Conservation (phyloP, 2,888 invertebrate species). For the Aromia moschata region DNA sequence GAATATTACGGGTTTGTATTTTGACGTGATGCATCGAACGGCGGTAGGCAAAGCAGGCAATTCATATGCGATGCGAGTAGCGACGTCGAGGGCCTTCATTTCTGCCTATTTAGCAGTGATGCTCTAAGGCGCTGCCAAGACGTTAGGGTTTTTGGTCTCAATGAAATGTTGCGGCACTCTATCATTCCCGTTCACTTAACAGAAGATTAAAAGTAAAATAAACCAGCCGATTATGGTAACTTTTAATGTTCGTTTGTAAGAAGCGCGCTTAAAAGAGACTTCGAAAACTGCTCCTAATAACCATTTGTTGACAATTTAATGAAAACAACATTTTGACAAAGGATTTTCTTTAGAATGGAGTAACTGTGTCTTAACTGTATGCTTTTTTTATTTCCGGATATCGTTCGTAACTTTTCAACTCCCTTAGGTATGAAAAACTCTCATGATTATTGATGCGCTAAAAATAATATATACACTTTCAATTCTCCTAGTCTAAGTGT, state of each 20-base stretch:
- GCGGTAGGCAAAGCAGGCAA: constrained; percentile 47
- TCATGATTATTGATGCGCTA: background rate
- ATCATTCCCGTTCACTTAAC: constrained; percentile 45
- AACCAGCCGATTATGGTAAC: constrained; percentile 15
- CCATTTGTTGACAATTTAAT: too few species aligned
- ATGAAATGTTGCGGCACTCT: constrained; percentile 43
- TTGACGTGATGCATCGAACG: constrained; percentile 39
- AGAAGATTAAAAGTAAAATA: constrained; percentile 27
- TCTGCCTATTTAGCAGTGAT: constrained; percentile 55
- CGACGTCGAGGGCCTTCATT: constrained; percentile 52
- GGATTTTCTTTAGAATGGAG: background rate
- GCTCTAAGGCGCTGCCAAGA: constrained; percentile 48
- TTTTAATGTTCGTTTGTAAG: too few species aligned
- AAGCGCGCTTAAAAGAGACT: too few species aligned
- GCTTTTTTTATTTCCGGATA: too few species aligned
- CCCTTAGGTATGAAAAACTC: too few species aligned
- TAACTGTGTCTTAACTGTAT: too few species aligned
- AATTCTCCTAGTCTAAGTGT: background rate
- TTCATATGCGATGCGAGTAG: constrained; percentile 52
- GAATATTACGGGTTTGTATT: constrained; percentile 13
- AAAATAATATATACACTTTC: background rate
- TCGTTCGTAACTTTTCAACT: too few species aligned
- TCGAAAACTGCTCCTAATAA: too few species aligned
- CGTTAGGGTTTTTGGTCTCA: constrained; percentile 38
- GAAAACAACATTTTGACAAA: constrained; percentile 1